Percentiles rank a stretch among this genome's conserved stretches.
Conservation (phyloP, 2,113 vertebrate species). For the Melanotaenia duboulayi region DNA sequence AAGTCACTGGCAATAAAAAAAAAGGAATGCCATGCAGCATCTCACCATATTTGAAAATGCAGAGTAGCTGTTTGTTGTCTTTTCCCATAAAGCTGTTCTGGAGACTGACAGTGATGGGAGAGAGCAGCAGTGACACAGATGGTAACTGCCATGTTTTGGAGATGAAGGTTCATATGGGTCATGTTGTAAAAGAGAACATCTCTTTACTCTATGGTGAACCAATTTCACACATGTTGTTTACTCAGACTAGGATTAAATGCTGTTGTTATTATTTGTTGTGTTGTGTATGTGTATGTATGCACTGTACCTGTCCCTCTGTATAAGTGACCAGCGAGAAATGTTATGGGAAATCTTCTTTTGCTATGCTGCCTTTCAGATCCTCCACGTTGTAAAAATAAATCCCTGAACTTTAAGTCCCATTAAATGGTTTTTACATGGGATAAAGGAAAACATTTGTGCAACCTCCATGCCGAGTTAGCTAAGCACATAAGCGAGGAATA, state of each 20-base stretch:
- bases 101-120: constrained; percentile 39
- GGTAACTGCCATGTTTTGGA: constrained; percentile 26
- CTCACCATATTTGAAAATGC: constrained; percentile 20
- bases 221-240: constrained; percentile 39
- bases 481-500: constrained; percentile 32
- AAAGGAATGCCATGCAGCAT: constrained; percentile 7
- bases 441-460: constrained; percentile 49
- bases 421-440: constrained; percentile 38
- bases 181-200: constrained; percentile 32
- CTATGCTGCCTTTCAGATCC: constrained; percentile 22
- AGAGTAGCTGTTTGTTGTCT: background rate
- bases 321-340: constrained; percentile 50
- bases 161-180: constrained; percentile 16
- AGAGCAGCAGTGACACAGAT: constrained; percentile 40
- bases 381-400: constrained; percentile 68
- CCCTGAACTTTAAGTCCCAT: constrained; percentile 24
- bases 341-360: constrained; percentile 38
- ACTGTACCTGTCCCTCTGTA: constrained; percentile 22
- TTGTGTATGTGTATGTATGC: constrained; percentile 19
- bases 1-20: constrained; percentile 16
- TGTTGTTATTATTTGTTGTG: background rate
- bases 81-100: constrained; percentile 9
- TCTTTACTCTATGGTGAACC: constrained; percentile 21
- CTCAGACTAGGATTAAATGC: background rate
- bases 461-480: constrained; percentile 29